Evolutionary conservation across 1,140 invertebrate genomes (phyloP), one percentile per base, ranked within the genome.

Genomic region (Diplogasteroides magnus): DNA sequence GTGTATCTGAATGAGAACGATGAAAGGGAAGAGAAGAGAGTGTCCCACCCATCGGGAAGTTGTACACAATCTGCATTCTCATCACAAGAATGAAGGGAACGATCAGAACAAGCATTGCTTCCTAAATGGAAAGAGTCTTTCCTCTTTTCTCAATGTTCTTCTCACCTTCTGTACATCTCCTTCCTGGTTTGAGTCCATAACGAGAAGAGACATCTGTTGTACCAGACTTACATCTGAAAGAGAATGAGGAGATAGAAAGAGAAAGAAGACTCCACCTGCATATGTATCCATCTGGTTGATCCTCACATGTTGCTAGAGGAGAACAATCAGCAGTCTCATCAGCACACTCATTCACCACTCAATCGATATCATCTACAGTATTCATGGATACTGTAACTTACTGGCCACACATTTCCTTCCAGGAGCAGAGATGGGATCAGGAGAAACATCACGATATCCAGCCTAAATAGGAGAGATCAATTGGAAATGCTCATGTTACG

Each of bases 21-120:
- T 11, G 0, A 13, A 23, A 61, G 23, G 6, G 37, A 48, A 11
- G 37, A 48, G 6, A 19, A 48, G 37, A 48, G 37, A 11, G 37
- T 26, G 23, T 61, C 25, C 23, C 23, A 26, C 25, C 76, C 64
- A n/a, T 83, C 83, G 14, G 77, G 74, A 2, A 76, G 71, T 64
- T 85, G 83, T n/a, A 80, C 74, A 74, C 85, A 85, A 28, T 79
- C 74, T 13, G 84, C 83, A 70, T 84, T 81, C 14, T 77, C 76
- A 67, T 84, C 76, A 69, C 83, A 84, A 19, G 81, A 79, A 60
- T 82, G 77, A 27, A 80, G 65, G 19, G 75, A 72, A 25, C 67
- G 60, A 55, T 77, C 74, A 11, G 69, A 48, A 64, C 81, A 82
- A 65, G 78, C 3, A 63, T 82, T 82, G 69, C 72, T 75, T 25